These are phyloP conservation scores for Hylaeus volcanicus DNA, from an alignment of 1,140 invertebrate species.

Conservation along the genomic window DNA sequence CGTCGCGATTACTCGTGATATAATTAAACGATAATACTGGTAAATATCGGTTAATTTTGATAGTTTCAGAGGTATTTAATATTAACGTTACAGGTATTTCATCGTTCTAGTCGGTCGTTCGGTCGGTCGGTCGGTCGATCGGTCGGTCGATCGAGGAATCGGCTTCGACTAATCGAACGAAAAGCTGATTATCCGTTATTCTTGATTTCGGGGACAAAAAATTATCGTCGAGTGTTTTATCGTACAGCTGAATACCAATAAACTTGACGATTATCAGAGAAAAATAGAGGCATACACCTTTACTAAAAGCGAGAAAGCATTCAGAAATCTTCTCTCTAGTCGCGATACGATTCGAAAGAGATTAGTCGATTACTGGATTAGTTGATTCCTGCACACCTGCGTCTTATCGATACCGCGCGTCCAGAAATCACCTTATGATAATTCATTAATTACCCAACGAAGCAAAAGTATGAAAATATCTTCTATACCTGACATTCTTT, in stretches of 20 bases:
- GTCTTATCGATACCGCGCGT: conserved; percentile 1
- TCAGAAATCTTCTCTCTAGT: too few relatives aligned
- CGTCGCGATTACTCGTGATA: too few relatives aligned
- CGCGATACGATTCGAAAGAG: not conserved
- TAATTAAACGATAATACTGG: too few relatives aligned
- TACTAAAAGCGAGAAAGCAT: too few relatives aligned
- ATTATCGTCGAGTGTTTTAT: not conserved
- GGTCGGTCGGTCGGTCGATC: too few relatives aligned
- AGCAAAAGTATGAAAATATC: too few relatives aligned
- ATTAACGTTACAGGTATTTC: not conserved
- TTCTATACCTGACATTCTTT: too few relatives aligned
- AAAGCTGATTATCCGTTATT: not conserved
- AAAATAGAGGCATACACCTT: not conserved
- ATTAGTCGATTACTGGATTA: not conserved
- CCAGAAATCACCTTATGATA: too few relatives aligned
- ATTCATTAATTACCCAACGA: too few relatives aligned
- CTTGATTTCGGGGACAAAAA: not conserved
- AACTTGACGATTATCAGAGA: not conserved
- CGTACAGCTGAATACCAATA: not conserved
- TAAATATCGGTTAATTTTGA: not conserved
- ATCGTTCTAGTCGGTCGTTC: not conserved
- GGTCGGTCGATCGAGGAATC: too few relatives aligned
- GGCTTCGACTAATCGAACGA: not conserved
- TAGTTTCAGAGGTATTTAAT: not conserved
- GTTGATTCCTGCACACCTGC: conserved; percentile 19